Base-by-base conservation (phyloP, 2,797 vertebrate species). In the Pseudotriccus pelzelni region DNA sequence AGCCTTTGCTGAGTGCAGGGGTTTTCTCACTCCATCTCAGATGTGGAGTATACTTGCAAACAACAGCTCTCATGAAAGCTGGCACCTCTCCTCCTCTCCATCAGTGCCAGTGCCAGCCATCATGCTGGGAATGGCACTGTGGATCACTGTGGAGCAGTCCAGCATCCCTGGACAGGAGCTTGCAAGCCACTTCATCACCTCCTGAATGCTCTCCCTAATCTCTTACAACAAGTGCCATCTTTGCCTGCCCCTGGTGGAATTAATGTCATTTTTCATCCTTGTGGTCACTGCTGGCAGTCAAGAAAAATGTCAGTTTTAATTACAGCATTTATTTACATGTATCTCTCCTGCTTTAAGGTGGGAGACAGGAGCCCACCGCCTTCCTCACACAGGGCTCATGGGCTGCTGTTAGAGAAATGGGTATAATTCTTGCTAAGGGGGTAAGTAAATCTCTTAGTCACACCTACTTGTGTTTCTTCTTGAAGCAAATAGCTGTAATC, bases 271-370 rank as follows among this genome's bases (percentile, higher is more conserved):
- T 96, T 93, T 90, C 52, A 88, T 88, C 72, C 79, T 67, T 28
- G 70, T 83, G 81, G 74, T 87, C 56, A 74, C 52, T 60, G 84
- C 36, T 60, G 83, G 81, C 81, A 90, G 44, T 21, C 46, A 68
- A 90, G 63, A 63, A 82, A 78, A 52, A 50, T 67, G 70, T 66
- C 93, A 43, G 56, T 73, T 96, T 95, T 80, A 94, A 97, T 96
- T 93, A 93, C 80, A 89, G 41, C 63, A 41, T 73, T 91, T 93
- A 82, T 93, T 97, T 96, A 70, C 55, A 89, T 21, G 21, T 67
- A 68, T 68, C 60, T 95, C 92, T 95, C 46, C 72, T 76, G 66
- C 27, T 80, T 85, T 91, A 47, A 85, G 87, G 36, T 50, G 37
- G 72, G 59, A 49, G 50, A 84, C 25, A 32, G 46, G 16, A 28